Evolutionary conservation across 2,888 invertebrate species (phyloP), one percentile per base, ranked within the genome.

Genomic region (Macrophya annulata): DNA sequence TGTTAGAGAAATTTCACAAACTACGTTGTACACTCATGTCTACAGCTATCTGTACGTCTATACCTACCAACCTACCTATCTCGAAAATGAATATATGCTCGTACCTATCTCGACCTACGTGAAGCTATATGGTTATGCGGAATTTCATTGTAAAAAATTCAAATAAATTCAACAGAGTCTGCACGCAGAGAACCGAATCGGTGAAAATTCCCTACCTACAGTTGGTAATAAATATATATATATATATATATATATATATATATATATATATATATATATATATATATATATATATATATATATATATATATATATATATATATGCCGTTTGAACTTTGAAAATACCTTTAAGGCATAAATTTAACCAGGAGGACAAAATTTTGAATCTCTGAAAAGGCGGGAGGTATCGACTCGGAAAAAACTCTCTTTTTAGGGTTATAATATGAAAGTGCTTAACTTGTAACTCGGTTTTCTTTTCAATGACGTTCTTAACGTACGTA

Each of bases 1-100:
- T 68, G 83, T 83, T 83, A 83, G 83, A 83, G 83, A 83, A 83
- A 83, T 83, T 83, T 65, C 83, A 71, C 65, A 83, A 83, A 68
- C 68, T 83, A 51, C 48, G 48, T 65, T n/a, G 83, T 43, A 71
- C 68, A 43, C 21, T 17, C 51, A 2, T 55, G 55, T 10, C 55
- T 77, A 21, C 21, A 15, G 48, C 76, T 76, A 25, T 48, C n/a
- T 25, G 31, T 31, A 62, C 21, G n/a, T n/a, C 74, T 21, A 31
- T 31, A 31, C 10, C 15, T 3, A 40, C 43, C 17, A 17, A 72
- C n/a, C 9, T n/a, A 37, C 4, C 31, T 10, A 37, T 3, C 31
- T 77, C 31, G 77, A 31, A 51, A 51, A 55, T 21, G 51, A 37
- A 55, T 55, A 55, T n/a, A 21, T 21, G 2, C n/a, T 12, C 10